phyloP scores from a whole-genome alignment of 1,140 invertebrate species.

The Olivierus martensii region DNA sequence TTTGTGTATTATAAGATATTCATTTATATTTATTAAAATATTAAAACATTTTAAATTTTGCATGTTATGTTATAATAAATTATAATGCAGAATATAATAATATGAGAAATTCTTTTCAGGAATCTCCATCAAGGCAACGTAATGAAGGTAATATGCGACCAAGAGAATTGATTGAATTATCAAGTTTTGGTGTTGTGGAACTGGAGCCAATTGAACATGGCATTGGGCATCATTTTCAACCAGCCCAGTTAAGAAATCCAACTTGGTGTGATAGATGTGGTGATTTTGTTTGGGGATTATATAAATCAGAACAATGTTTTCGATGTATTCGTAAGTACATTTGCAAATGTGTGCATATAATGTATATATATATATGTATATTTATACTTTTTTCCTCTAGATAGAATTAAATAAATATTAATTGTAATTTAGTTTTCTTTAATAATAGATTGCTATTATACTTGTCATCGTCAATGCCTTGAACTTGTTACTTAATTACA shows the following conservation, averaged over 20 bases:
- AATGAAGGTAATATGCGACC: slow-evolving; percentile 15
- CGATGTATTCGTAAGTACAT: slow-evolving; percentile 14
- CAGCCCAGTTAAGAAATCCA: slow-evolving; percentile 26
- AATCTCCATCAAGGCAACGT: slow-evolving; percentile 14
- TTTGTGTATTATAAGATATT: too few species aligned
- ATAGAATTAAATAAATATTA: too few species aligned
- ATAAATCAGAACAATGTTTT: slow-evolving; percentile 14
- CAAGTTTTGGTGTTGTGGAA: slow-evolving; percentile 24
- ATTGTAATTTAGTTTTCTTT: too few species aligned
- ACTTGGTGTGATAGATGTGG: slow-evolving; percentile 40
- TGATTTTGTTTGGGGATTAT: slow-evolving; percentile 37
- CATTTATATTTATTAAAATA: too few species aligned
- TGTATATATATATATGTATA: too few species aligned
- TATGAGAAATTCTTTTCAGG: not conserved
- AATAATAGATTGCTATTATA: slow-evolving; percentile 41
- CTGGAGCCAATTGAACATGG: slow-evolving; percentile 21
- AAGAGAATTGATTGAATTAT: slow-evolving; percentile 23
- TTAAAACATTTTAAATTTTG: too few species aligned
- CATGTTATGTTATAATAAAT: not conserved
- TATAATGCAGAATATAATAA: not conserved
- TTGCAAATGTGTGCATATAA: too few species aligned
- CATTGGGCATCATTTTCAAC: slow-evolving; percentile 20
- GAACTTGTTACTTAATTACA: slow-evolving; percentile 34
- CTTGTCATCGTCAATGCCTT: slow-evolving; percentile 36
- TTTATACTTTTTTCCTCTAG: too few species aligned